Evolutionary conservation across 2,888 invertebrate genomes (phyloP).

Genomic region (Podotricha telesiphe): DNA sequence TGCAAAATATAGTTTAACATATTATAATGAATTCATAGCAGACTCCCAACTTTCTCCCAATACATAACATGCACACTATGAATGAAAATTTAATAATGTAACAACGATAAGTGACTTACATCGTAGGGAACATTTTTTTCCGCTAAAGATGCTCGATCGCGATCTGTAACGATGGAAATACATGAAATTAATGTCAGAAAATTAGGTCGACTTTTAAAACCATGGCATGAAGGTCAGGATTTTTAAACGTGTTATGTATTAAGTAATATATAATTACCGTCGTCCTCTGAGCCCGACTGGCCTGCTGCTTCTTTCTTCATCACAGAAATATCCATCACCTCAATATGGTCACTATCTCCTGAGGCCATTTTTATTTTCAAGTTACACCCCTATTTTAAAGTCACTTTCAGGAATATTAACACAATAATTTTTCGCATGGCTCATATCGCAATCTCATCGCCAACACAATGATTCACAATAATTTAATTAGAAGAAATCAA

Average conservation of each 20-base stretch:
- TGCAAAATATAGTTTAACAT: background rate
- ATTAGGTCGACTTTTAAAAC: constrained; percentile 48
- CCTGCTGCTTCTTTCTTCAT: constrained; percentile 85
- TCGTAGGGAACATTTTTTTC: constrained; percentile 85
- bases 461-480: constrained; percentile 77
- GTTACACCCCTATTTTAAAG: constrained; percentile 78
- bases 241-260: background rate
- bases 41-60: constrained; percentile 52
- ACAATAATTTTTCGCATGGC: constrained; percentile 75
- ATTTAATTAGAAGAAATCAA: constrained; percentile 82
- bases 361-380: constrained; percentile 89
- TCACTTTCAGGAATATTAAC: constrained; percentile 63
- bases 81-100: constrained; percentile 56
- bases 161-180: constrained; percentile 78
- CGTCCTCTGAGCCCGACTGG: constrained; percentile 84
- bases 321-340: constrained; percentile 87
- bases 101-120: constrained; percentile 77
- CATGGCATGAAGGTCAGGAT: constrained; percentile 9
- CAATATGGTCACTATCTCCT: constrained; percentile 92
- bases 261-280: constrained; percentile 73
- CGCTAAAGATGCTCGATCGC: constrained; percentile 84
- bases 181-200: constrained; percentile 56
- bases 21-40: constrained; percentile 22
- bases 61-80: constrained; percentile 48
- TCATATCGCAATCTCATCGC: constrained; percentile 75